A percentile compares a stretch with the other conserved stretches of the same genome.
phyloP scores from a whole-genome alignment of 2,113 vertebrate species.

The Colossoma macropomum region DNA sequence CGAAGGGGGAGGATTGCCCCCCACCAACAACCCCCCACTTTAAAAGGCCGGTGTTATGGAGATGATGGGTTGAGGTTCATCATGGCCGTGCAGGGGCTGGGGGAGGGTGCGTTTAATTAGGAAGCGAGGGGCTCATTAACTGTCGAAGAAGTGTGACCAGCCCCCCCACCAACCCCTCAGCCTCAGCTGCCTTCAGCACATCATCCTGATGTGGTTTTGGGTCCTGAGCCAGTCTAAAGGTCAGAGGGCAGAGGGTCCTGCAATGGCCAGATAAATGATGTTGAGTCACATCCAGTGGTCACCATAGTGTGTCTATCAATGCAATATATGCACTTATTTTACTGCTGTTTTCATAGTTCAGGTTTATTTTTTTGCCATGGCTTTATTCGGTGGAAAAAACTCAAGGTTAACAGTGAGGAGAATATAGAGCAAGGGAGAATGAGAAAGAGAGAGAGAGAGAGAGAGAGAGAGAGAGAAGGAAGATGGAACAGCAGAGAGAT shows the following conservation, averaged over 20 bases:
- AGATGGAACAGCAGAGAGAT: background rate
- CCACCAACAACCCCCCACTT: conserved; percentile 21
- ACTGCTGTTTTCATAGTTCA: conserved; percentile 24
- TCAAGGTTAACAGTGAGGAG: background rate
- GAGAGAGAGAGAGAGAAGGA: background rate
- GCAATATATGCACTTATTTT: conserved; percentile 16
- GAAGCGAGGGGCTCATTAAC: conserved; percentile 53
- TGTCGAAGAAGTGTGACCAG: conserved; percentile 36
- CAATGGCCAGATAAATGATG: conserved; percentile 12
- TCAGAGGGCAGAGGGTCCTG: conserved; percentile 45
- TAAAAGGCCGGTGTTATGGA: conserved; percentile 43
- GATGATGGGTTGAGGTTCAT: conserved; percentile 45
- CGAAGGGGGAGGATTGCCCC: conserved; percentile 25
- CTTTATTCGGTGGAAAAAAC: background rate
- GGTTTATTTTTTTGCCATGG: background rate
- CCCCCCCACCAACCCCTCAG: background rate
- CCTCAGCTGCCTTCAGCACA: too few species aligned
- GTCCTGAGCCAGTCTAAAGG: conserved; percentile 35
- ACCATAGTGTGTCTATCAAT: background rate
- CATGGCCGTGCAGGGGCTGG: conserved; percentile 35
- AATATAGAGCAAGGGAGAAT: background rate
- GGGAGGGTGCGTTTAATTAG: conserved; percentile 55
- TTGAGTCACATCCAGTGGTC: background rate
- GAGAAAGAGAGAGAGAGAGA: background rate
- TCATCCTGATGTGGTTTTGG: conserved; percentile 62